These are phyloP conservation scores for Trematomus bernacchii DNA, from an alignment of 2,797 vertebrate genomes.

Conservation along the genomic window DNA sequence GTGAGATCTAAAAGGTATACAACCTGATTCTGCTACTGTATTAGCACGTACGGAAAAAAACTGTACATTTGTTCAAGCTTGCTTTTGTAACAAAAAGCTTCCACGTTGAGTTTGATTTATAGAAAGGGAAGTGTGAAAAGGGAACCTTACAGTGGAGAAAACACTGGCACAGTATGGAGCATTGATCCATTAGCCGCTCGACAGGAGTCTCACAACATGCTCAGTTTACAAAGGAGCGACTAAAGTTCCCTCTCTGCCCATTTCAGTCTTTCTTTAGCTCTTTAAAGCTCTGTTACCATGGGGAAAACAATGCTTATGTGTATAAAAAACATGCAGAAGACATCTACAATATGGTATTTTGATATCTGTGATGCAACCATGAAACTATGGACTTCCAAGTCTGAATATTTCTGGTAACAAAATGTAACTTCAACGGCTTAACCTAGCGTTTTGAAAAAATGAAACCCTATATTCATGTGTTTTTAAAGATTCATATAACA, in stretches of 20 bases:
- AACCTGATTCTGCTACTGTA: background rate
- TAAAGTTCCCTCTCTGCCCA: background rate
- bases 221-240: background rate
- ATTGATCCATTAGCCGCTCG: slow-evolving; percentile 8
- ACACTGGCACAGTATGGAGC: slow-evolving; percentile 13
- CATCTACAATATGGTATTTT: background rate
- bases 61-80: background rate
- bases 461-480: no score
- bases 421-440: background rate
- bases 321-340: background rate
- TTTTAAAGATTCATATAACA: no score
- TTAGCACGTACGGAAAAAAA: background rate
- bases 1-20: no score
- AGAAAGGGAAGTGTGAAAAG: background rate
- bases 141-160: background rate
- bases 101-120: background rate
- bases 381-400: background rate
- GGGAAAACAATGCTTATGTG: background rate
- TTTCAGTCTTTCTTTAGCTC: background rate
- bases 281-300: background rate
- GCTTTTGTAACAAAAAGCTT: background rate
- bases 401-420: background rate
- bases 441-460: no score
- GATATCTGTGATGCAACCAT: background rate
- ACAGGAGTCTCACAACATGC: background rate